Evolutionary conservation across 2,113 vertebrate genomes (phyloP).

Genomic region (Chloropsis cyanopogon): DNA sequence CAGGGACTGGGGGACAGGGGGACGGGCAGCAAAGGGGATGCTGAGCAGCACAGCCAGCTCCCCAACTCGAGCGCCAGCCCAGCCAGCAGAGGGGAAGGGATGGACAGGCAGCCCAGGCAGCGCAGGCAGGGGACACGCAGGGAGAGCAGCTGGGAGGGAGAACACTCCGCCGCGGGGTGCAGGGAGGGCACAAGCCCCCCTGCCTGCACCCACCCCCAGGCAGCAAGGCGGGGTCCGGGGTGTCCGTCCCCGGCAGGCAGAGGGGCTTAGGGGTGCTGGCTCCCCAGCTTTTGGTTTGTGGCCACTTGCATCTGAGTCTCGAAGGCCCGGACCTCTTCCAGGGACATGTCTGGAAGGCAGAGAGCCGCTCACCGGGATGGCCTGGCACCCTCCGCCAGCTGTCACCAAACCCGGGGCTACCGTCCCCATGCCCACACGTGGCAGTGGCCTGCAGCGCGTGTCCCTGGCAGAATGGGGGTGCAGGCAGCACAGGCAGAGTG

Average conservation of each 20-base stretch:
- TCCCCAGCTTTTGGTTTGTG: conserved; percentile 71
- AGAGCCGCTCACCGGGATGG: background rate
- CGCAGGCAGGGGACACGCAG: background rate
- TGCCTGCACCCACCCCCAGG: background rate
- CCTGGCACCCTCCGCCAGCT: background rate
- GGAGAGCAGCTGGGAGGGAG: background rate
- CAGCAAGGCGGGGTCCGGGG: background rate
- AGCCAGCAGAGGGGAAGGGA: background rate
- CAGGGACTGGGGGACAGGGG: background rate
- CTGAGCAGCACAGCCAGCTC: background rate
- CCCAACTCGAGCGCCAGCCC: background rate
- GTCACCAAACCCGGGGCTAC: background rate
- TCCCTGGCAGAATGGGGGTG: background rate
- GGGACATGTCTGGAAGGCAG: conserved; percentile 71
- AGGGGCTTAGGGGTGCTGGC: conserved; percentile 42
- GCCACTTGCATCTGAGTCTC: conserved; percentile 72
- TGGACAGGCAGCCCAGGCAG: background rate
- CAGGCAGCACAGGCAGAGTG: background rate
- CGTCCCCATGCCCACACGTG: fast-evolving
- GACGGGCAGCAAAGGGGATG: background rate
- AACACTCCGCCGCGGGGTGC: background rate
- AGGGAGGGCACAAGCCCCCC: background rate
- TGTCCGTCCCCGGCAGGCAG: background rate
- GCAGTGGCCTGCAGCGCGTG: background rate
- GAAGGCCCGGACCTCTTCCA: conserved; percentile 69